Evolutionary conservation across 2,113 vertebrate species (phyloP).

Genomic region (Corynorhinus townsendii): DNA sequence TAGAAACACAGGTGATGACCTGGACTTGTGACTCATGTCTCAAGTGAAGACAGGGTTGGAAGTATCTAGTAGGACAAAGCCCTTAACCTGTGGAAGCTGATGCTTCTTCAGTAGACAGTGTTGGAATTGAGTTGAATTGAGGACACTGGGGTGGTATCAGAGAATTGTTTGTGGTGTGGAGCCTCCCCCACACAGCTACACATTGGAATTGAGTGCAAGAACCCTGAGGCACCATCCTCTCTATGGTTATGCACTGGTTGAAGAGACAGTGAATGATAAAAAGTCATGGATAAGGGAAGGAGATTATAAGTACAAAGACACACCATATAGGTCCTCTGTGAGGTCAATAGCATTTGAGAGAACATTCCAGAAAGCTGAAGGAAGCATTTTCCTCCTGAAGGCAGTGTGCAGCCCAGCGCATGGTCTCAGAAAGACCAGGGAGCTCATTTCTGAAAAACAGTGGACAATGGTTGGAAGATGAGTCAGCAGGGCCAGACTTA

Average conservation of each 20-base stretch:
- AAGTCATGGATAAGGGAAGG: background rate
- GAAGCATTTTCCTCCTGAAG: background rate
- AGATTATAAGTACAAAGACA: background rate
- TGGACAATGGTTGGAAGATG: background rate
- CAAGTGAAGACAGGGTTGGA: background rate
- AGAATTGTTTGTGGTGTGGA: background rate
- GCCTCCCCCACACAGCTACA: background rate
- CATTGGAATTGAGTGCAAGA: too few species aligned
- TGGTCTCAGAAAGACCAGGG: too few species aligned
- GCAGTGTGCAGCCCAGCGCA: background rate
- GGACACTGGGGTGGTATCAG: too few species aligned
- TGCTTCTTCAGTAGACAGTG: background rate
- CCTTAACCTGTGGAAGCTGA: background rate
- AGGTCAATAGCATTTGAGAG: background rate
- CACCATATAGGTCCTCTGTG: background rate
- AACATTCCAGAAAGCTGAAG: background rate
- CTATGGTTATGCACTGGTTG: background rate
- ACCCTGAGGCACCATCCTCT: background rate
- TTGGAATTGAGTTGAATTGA: background rate
- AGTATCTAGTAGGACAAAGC: background rate
- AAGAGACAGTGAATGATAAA: background rate
- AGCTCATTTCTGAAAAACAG: background rate
- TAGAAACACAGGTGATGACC: background rate
- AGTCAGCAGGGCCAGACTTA: background rate
- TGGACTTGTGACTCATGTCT: background rate